phyloP scores from a whole-genome alignment of 2,797 vertebrate genomes.

The Bucorvus abyssinicus region DNA sequence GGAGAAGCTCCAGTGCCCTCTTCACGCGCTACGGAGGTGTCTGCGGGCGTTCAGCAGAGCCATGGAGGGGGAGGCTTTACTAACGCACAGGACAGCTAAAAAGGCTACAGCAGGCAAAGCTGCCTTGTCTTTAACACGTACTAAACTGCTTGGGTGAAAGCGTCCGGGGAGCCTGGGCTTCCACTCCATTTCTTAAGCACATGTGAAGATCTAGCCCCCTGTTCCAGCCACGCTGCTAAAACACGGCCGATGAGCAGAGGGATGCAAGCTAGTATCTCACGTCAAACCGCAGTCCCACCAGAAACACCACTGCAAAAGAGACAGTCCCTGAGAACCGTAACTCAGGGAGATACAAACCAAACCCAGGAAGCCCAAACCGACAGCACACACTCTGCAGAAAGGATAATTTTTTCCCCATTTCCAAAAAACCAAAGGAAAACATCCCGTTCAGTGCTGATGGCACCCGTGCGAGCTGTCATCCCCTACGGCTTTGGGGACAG shows the following conservation, averaged over 20 bases:
- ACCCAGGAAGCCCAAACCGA: background rate
- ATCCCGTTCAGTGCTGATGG: fast-evolving
- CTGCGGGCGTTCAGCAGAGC: background rate
- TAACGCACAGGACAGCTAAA: background rate
- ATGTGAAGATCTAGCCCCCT: background rate
- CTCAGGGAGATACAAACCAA: background rate
- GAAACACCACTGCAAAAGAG: background rate
- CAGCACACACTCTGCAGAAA: fast-evolving
- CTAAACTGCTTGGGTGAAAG: background rate
- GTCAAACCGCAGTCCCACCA: fast-evolving
- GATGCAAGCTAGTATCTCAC: fast-evolving
- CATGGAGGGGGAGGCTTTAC: background rate
- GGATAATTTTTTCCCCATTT: background rate
- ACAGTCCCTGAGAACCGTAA: too few relatives aligned
- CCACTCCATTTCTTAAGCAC: background rate
- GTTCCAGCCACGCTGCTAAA: background rate
- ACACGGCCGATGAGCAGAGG: fast-evolving
- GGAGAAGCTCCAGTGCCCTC: slow-evolving; percentile 7
- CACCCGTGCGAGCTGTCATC: fast-evolving
- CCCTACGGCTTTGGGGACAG: fast-evolving
- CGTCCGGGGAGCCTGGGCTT: background rate
- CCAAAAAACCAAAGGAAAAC: background rate
- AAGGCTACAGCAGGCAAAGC: background rate
- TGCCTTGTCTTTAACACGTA: fast-evolving
- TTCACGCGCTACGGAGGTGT: background rate